Evolutionary conservation across 1,140 invertebrate species (phyloP), one percentile per base, ranked within the genome.

Genomic region (Drosophila orosa): DNA sequence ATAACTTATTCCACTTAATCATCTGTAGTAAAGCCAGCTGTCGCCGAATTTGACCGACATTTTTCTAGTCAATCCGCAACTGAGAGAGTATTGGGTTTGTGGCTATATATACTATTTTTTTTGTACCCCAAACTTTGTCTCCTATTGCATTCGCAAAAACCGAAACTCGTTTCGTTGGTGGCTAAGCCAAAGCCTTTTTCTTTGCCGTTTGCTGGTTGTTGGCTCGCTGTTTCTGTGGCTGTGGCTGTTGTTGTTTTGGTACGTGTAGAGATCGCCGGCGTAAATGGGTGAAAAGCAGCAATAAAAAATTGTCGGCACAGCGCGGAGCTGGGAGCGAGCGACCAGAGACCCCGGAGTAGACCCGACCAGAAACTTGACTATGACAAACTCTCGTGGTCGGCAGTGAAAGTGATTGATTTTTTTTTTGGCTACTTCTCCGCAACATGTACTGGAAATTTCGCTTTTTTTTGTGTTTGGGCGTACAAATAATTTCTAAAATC

Each of bases 361-460:
- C 39, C 39, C 52, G 31, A 39, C 78, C 59, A 74, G 60, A 68
- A 52, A 72, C 69, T 55, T 57, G 48, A 44, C 67, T 77, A 74
- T 80, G 78, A 73, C 82, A 80, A 86, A 69, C 78, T 69, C 50
- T 58, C 65, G 56, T 67, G 60, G 65, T 57, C 54, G 52, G 65
- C 69, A 85, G 82, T 85, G 82, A 85, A 85, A 85, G 82, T 85
- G 83, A 85, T 85, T 86, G 82, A 85, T 85, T 87, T 86, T 86
- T 82, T 58, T 67, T 31, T 29, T 33, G 27, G n/a, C 37, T 22
- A 44, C 58, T 44, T 63, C 63, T 57, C 55, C 59, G 9, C 62
- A 33, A 45, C 40, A 57, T 54, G 74, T 67, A 74, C 69, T 82
- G 22, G n/a, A 75, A 68, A 60, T 86, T 85, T 85, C 74, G 82